Evolutionary conservation across 2,888 invertebrate species (phyloP), one percentile per base, ranked within the genome.

Genomic region (Euclidia mi): DNA sequence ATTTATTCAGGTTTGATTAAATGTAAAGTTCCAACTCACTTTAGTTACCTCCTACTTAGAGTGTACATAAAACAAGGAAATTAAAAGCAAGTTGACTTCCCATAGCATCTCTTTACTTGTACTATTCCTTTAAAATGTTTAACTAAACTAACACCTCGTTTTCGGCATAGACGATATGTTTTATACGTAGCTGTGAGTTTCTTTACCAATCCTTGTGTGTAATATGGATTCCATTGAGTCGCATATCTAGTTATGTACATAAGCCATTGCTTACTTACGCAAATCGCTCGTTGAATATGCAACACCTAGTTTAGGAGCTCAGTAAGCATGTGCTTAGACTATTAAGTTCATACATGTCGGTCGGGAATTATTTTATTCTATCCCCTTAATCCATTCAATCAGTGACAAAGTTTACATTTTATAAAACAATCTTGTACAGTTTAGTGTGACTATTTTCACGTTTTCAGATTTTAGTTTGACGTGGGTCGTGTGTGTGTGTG

Each of bases 241-340:
- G 78, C 79, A 84, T 79, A 82, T 81, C 80, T 79, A 80, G 86
- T 88, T 89, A 90, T 88, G 88, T 90, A 87, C 77, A 85, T 88
- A 90, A 89, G 88, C 91, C 86, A 91, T 90, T 94, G 93, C 90
- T 93, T 93, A 91, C 92, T 87, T 92, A 94, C 90, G 92, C 92
- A 94, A 94, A 94, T 94, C 92, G 88, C 89, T 89, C 91, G 88
- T 90, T 94, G 94, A 94, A 94, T 94, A 94, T 93, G 93, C 91
- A 94, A 91, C 88, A 83, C 84, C 88, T 92, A 91, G 93, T 94
- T 91, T 89, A 82, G 90, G 82, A 89, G 91, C 89, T 91, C 90
- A 87, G 87, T 89, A 89, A 91, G 91, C 91, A 92, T 85, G 85
- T 92, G 93, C 90, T 91, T 89, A 90, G 90, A 92, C 90, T 92